Evolutionary conservation across 2,113 vertebrate species (phyloP), one percentile per base, ranked within the genome.

Genomic region (Entelurus aequoreus): DNA sequence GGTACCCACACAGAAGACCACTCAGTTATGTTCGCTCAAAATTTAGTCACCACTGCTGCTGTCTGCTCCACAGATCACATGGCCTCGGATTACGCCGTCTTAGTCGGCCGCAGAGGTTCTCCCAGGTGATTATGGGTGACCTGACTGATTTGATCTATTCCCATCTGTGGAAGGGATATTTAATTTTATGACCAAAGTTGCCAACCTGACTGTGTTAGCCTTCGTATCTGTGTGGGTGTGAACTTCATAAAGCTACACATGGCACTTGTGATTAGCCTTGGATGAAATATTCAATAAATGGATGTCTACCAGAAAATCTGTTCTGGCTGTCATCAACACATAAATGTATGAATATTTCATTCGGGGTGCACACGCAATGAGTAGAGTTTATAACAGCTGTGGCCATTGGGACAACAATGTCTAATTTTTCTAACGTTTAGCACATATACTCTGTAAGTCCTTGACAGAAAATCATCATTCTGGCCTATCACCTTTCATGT

Each of bases 41-140:
- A 58, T 78, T 75, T 72, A 77, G 81, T 87, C 84, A 82, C 69
- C 68, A 76, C 78, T 77, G 79, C 82, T 87, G 83, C 82, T 80
- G 87, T 89, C 80, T 91, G 75, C 82, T 84, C 78, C 78, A 66
- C 86, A 91, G 90, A 86, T 90, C 86, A 87, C 76, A 77, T 84
- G 68, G 48, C 63, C 61, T 85, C 75, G 87, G 84, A 87, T 86
- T 84, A 84, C 57, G 66, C 72, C 54, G 76, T 84, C 74, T 83
- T 83, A 86, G 66, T 87, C 84, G 78, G 70, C 83, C 75, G 85
- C 75, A 83, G 77, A 79, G 76, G 80, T 84, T 83, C 71, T 83
- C 76, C 75, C 90, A 90, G 90, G 90, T 91, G 90, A 90, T 77
- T 86, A 89, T 81, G 70, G 76, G 69, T 82, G 82, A 75, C 74